Percentiles rank a stretch among this genome's conserved stretches.
Evolutionary conservation across 1,140 invertebrate species (phyloP).

Genomic region (Aphaenogaster ashmeadi): DNA sequence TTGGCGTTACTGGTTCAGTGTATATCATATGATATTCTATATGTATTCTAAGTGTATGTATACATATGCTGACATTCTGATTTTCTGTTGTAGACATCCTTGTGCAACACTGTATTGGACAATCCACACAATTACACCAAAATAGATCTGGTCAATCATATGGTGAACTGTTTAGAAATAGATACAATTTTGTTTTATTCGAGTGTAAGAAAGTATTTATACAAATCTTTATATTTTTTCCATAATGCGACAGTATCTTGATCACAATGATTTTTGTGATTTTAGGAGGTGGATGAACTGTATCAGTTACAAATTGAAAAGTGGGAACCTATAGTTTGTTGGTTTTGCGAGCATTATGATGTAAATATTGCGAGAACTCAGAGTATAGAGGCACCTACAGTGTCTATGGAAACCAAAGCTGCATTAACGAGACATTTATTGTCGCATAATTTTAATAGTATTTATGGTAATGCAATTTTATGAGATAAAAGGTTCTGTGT

Average conservation of each 20-base stretch:
- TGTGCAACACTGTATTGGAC: constrained; percentile 96
- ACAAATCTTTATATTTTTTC: neutral
- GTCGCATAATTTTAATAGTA: constrained; percentile 92
- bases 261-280: constrained; percentile 33
- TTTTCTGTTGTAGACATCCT: constrained; percentile 89
- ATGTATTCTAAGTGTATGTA: neutral
- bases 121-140: constrained; percentile 95
- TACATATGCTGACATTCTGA: constrained; percentile 67
- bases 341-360: constrained; percentile 94
- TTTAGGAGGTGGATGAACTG: constrained; percentile 91
- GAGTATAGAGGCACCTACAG: constrained; percentile 90
- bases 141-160: constrained; percentile 92
- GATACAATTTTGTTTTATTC: constrained; percentile 95
- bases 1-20: neutral
- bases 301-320: constrained; percentile 92
- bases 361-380: constrained; percentile 91
- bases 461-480: constrained; percentile 90
- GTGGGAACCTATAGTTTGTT: constrained; percentile 96
- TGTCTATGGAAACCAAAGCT: constrained; percentile 90
- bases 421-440: constrained; percentile 91
- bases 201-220: constrained; percentile 87
- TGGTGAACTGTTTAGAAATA: constrained; percentile 94
- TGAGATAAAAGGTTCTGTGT: neutral
- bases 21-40: neutral
- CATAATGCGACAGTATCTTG: constrained; percentile 2